Evolutionary conservation across 2,113 vertebrate species (phyloP).

Genomic region (Egretta garzetta): DNA sequence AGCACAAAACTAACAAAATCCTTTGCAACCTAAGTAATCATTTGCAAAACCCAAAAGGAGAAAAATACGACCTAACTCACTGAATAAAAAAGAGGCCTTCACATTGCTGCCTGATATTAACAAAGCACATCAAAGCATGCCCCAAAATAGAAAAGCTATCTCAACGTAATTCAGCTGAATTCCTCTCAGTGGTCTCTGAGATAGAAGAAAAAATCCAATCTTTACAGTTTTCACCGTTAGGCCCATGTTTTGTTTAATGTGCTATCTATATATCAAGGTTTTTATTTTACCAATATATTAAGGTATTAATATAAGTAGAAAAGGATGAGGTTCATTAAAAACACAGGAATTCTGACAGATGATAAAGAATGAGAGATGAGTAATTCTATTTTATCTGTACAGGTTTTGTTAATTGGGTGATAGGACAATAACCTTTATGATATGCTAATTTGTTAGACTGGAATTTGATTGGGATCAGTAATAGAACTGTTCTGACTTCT

Average conservation of each 20-base stretch:
- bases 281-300: neutral
- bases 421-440: neutral
- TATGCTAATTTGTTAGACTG: neutral
- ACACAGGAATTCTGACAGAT: neutral
- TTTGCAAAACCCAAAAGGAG: neutral
- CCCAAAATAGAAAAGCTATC: neutral
- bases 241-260: neutral
- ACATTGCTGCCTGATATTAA: neutral
- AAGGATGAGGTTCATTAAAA: neutral
- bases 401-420: neutral
- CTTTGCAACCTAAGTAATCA: neutral
- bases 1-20: neutral
- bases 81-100: neutral
- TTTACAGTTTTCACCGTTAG: neutral
- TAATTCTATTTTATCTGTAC: neutral
- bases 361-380: neutral
- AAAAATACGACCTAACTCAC: neutral
- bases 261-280: neutral
- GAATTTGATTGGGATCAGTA: neutral
- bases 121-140: neutral
- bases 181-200: neutral
- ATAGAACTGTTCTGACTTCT: neutral
- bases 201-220: rapidly evolving
- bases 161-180: neutral
- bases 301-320: neutral